These are phyloP conservation scores for Dichetophora obliterata DNA, from an alignment of 2,888 invertebrate genomes.

Conservation along the genomic window DNA sequence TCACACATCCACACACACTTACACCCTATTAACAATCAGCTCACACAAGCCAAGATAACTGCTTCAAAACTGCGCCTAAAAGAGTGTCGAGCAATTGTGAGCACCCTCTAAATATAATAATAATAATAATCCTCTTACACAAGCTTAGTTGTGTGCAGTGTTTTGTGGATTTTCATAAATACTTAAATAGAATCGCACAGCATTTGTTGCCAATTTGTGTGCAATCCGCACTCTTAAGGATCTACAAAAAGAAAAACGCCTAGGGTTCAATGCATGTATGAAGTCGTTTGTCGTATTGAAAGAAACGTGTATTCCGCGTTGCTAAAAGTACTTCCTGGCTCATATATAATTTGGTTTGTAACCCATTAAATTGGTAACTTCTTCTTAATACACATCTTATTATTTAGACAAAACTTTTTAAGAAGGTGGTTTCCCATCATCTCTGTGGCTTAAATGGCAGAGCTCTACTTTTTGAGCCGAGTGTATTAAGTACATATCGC, in stretches of 20 bases:
- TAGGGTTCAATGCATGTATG: neutral
- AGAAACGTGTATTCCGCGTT: neutral
- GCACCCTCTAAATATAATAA: neutral
- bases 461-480: too few species aligned
- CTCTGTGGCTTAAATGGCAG: too few species aligned
- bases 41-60: neutral
- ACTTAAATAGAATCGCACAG: neutral
- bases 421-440: too few species aligned
- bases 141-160: neutral
- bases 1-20: neutral
- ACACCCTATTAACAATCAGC: neutral
- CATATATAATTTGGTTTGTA: too few species aligned
- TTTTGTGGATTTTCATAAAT: neutral
- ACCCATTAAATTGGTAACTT: too few species aligned
- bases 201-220: slow-evolving; percentile 15
- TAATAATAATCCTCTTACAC: neutral
- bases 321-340: too few species aligned
- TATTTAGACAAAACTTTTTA: too few species aligned
- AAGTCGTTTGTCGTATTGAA: neutral
- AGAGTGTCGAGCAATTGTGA: slow-evolving; percentile 3
- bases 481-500: too few species aligned
- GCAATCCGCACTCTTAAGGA: neutral
- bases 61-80: neutral
- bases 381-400: too few species aligned
- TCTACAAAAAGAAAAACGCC: neutral